These are phyloP conservation scores for Ciconia boyciana DNA, from an alignment of 2,113 vertebrate genomes.

Conservation along the genomic window DNA sequence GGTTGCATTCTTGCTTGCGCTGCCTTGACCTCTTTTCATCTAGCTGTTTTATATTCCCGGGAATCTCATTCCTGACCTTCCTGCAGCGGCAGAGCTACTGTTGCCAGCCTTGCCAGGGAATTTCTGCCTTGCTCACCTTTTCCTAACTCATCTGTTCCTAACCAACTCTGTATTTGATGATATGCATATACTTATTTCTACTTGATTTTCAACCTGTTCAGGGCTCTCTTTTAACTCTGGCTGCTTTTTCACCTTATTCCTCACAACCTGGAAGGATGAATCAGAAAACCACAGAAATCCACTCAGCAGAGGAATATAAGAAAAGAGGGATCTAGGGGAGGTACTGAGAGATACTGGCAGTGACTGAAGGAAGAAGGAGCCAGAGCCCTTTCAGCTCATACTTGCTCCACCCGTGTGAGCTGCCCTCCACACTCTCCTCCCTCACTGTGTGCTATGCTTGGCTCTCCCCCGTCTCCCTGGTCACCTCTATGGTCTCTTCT, in stretches of 20 bases:
- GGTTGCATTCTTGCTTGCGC: not conserved
- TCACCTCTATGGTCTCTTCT: not conserved
- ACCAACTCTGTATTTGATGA: not conserved
- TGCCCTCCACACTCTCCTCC: not conserved
- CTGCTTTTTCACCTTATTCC: not conserved
- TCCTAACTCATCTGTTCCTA: not conserved
- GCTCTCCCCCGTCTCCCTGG: not conserved
- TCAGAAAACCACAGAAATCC: not conserved
- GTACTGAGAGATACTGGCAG: not conserved
- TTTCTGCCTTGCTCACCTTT: not conserved
- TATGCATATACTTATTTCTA: not conserved
- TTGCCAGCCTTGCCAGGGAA: not conserved
- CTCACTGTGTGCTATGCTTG: not conserved
- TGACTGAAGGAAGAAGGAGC: not conserved
- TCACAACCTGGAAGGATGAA: not conserved
- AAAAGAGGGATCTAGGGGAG: not conserved
- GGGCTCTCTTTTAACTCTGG: not conserved
- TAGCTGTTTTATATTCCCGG: not conserved
- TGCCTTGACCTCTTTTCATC: not conserved
- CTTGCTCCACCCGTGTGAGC: rapidly evolving
- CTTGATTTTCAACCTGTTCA: not conserved
- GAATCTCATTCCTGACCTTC: not conserved
- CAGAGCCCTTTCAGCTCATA: not conserved
- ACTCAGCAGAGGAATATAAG: not conserved
- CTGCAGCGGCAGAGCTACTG: not conserved